These are phyloP conservation scores for Drosophila stalkeri DNA, from an alignment of 2,888 invertebrate species.

Conservation along the genomic window DNA sequence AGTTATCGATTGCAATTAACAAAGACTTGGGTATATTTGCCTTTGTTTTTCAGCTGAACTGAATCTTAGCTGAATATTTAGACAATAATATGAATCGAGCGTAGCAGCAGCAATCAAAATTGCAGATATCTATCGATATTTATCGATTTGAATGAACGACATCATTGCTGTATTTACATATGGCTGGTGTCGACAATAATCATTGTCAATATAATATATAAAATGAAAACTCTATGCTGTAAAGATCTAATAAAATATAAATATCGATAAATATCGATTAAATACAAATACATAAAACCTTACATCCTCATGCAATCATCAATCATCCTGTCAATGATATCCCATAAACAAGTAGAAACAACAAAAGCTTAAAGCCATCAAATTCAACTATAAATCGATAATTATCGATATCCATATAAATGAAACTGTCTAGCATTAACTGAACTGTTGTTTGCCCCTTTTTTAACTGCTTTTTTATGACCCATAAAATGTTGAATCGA, in stretches of 20 bases:
- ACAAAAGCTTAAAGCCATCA: background rate
- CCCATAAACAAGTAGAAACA: background rate
- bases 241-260: background rate
- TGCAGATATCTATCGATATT: background rate
- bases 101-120: too few relatives aligned
- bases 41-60: too few relatives aligned
- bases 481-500: constrained; percentile 1
- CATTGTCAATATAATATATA: background rate
- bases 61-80: too few relatives aligned
- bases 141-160: background rate
- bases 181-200: background rate
- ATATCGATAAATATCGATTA: background rate
- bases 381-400: constrained; percentile 1
- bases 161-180: background rate
- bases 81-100: too few relatives aligned
- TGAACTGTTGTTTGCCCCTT: background rate
- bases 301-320: background rate
- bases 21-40: too few relatives aligned
- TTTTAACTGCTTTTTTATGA: constrained; percentile 1
- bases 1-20: background rate
- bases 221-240: background rate
- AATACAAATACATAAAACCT: background rate
- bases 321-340: too few relatives aligned
- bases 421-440: background rate
- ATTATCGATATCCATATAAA: background rate